Evolutionary conservation across 2,113 vertebrate genomes (phyloP), one percentile per base, ranked within the genome.

Genomic region (Rissa tridactyla): DNA sequence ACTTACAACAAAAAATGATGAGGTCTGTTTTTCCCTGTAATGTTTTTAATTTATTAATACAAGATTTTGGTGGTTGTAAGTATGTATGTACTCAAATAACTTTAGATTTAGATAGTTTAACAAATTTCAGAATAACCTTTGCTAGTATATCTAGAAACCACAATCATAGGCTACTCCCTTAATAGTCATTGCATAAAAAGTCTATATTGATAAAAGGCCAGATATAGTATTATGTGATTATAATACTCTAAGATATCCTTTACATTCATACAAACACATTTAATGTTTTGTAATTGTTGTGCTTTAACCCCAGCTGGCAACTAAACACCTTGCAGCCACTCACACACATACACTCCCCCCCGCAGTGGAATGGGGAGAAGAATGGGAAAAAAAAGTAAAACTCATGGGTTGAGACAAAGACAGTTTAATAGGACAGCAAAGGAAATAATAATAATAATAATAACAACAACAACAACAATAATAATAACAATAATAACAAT

Each of bases 61-160:
- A n/a, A 1, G 1, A 19, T 82, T 80, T 42, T 80, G 32, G 3
- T 36, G 4, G 0, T 11, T 71, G 76, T 32, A 44, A 44, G 6
- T 25, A 44, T n/a, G 6, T 25, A 44, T n/a, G 10, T 27, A 49
- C 5, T 90, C 9, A 89, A 21, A 51, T 42, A 65, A 40, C 6
- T 68, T 79, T 38, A 10, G 5, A 57, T 80, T 52, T 71, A 52
- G 2, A 38, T 42, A 68, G 6, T 29, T 69, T 40, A 72, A 86
- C 1, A 81, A 36, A 61, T 77, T 69, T 61, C 26, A 52, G 11
- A 69, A 69, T 82, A 64, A 15, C 4, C 83, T 90, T 57, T 70
- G 5, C 21, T 76, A 64, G 26, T 55, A 34, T 55, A 55, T 52
- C 13, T 64, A 76, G 29, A 85, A 86, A 46, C 4, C 7, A 27